Conservation (phyloP, 2,888 invertebrate species). For the Ceramica pisi region DNA sequence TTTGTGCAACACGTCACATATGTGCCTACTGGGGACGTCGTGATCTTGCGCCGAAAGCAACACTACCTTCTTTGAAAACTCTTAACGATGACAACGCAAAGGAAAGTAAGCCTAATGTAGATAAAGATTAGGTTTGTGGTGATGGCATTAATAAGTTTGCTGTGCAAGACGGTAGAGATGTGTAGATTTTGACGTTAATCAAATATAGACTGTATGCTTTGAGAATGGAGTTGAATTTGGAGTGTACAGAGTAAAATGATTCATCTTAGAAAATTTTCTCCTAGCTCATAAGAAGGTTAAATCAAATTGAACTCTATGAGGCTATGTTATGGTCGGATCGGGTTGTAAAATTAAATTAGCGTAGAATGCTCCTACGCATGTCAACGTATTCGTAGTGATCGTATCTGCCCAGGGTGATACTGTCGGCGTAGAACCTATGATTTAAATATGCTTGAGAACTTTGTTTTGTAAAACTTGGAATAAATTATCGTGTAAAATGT, state of each 20-base stretch:
- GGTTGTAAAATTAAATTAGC: slow-evolving; percentile 34
- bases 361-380: slow-evolving; percentile 81
- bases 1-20: slow-evolving; percentile 77
- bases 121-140: background rate
- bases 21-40: slow-evolving; percentile 76
- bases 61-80: slow-evolving; percentile 46
- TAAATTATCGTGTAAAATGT: slow-evolving; percentile 42
- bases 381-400: slow-evolving; percentile 82
- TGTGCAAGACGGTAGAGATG: background rate
- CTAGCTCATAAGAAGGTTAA: slow-evolving; percentile 6
- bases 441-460: slow-evolving; percentile 74
- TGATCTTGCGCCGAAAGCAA: slow-evolving; percentile 67
- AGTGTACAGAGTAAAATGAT: slow-evolving; percentile 11
- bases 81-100: background rate
- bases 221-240: background rate
- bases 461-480: slow-evolving; percentile 54
- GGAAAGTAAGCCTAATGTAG: background rate
- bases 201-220: background rate
- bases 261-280: slow-evolving; percentile 51
- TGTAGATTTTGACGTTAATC: slow-evolving; percentile 1
- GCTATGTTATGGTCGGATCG: slow-evolving; percentile 31
- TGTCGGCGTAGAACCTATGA: slow-evolving; percentile 73
- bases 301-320: slow-evolving; percentile 13
- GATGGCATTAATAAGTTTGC: slow-evolving; percentile 16
- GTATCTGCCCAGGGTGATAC: slow-evolving; percentile 79